Conservation (phyloP, 2,888 invertebrate genomes). For the Zootermopsis nevadensis region DNA sequence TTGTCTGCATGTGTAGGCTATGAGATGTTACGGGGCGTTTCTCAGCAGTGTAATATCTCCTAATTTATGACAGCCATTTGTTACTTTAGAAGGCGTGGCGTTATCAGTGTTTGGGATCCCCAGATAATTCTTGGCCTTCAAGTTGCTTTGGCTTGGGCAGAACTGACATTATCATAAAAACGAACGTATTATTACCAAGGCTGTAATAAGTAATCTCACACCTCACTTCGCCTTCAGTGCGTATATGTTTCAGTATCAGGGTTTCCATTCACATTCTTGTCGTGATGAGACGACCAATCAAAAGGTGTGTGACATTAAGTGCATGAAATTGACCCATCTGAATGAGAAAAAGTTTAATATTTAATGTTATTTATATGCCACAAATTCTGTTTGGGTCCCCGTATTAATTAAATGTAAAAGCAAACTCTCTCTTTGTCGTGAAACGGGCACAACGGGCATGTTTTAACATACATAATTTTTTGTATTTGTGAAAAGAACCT, state of each 20-base stretch:
- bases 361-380: no score
- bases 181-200: conserved; percentile 29
- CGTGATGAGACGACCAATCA: background rate
- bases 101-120: conserved; percentile 29
- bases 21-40: conserved; percentile 38
- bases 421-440: no score
- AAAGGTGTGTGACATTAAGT: background rate
- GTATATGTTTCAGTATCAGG: background rate
- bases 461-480: no score
- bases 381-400: no score
- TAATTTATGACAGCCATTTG: conserved; percentile 50
- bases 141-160: background rate
- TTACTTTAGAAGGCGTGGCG: conserved; percentile 36
- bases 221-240: background rate
- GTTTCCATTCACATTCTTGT: background rate
- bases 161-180: conserved; percentile 29
- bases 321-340: background rate
- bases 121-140: conserved; percentile 23
- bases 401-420: no score
- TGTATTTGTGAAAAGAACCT: no score
- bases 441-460: no score
- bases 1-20: background rate
- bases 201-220: conserved; percentile 29
- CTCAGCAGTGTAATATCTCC: conserved; percentile 42
- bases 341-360: background rate